Percentiles rank a stretch among this genome's conserved stretches.
Conservation (phyloP, 2,888 invertebrate species). For the Epinotia demarniana region DNA sequence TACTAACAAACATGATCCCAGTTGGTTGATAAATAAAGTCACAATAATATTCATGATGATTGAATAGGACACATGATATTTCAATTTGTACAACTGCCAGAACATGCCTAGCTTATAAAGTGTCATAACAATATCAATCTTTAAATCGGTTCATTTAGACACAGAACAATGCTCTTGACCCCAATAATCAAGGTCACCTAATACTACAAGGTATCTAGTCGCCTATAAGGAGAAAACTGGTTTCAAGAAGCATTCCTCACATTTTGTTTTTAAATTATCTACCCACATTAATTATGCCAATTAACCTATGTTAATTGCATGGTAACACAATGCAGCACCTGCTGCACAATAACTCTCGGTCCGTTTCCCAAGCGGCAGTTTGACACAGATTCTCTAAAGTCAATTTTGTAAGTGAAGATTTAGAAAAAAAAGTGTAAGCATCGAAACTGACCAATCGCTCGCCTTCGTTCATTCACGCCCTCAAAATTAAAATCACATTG, state of each 20-base stretch:
- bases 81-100: constrained; percentile 30
- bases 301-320: constrained; percentile 25
- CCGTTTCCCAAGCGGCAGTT: constrained; percentile 36
- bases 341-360: constrained; percentile 15
- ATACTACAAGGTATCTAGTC: constrained; percentile 14
- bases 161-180: constrained; percentile 35
- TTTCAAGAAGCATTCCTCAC: constrained; percentile 23
- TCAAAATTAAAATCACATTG: constrained; percentile 62
- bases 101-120: constrained; percentile 16
- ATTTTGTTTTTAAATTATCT: constrained; percentile 25
- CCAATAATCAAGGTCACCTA: constrained; percentile 29
- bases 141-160: constrained; percentile 26
- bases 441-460: constrained; percentile 48
- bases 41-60: constrained; percentile 17
- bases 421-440: constrained; percentile 26
- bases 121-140: constrained; percentile 20
- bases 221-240: constrained; percentile 24
- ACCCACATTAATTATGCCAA: constrained; percentile 34
- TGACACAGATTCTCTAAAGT: constrained; percentile 35
- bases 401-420: constrained; percentile 6
- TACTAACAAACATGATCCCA: no score
- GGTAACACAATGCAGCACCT: constrained; percentile 23
- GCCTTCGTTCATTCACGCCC: constrained; percentile 62
- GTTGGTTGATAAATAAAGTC: no score
- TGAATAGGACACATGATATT: constrained; percentile 27